These are phyloP conservation scores for Agelas oroides DNA, from an alignment of 37 sponge, comb jelly and placozoan species.

Conservation along the genomic window DNA sequence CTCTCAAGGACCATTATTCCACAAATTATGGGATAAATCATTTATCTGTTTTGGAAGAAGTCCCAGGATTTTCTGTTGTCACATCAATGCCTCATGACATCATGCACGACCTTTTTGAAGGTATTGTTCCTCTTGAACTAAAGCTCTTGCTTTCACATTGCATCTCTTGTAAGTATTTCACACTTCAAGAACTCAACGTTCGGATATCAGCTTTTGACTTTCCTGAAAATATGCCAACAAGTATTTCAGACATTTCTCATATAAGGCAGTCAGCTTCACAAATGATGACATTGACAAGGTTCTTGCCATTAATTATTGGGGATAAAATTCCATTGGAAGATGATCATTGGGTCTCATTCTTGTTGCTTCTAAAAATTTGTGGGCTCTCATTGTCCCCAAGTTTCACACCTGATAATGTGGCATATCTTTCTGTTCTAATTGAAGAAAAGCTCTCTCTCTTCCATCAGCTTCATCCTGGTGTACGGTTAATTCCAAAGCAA, in stretches of 20 bases:
- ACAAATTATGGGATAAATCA: conserved; percentile 18
- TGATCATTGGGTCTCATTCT: conserved; percentile 39
- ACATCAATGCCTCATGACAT: conserved; percentile 26
- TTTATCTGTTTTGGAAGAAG: conserved; percentile 4
- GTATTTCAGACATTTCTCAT: neutral
- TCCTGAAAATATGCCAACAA: neutral
- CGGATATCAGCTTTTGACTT: conserved; percentile 12
- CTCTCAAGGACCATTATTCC: neutral
- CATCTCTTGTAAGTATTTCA: neutral
- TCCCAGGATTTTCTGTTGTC: conserved; percentile 32
- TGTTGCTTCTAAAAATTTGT: conserved; percentile 47
- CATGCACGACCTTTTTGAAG: conserved; percentile 27
- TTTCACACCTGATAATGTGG: conserved; percentile 29
- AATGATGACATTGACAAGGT: neutral
- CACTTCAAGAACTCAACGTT: conserved; percentile 6
- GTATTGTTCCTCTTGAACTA: conserved; percentile 2
- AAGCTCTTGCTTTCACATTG: conserved; percentile 4
- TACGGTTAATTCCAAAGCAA: conserved; percentile 22
- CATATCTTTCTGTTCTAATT: conserved; percentile 24
- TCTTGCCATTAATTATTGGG: conserved; percentile 7
- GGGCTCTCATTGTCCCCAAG: neutral
- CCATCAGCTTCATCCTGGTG: conserved; percentile 23
- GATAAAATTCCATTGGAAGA: conserved; percentile 17
- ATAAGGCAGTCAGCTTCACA: conserved; percentile 23
- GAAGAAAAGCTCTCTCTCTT: conserved; percentile 41